Evolutionary conservation across 1,140 invertebrate species (phyloP).

Genomic region (Theocolax elegans): DNA sequence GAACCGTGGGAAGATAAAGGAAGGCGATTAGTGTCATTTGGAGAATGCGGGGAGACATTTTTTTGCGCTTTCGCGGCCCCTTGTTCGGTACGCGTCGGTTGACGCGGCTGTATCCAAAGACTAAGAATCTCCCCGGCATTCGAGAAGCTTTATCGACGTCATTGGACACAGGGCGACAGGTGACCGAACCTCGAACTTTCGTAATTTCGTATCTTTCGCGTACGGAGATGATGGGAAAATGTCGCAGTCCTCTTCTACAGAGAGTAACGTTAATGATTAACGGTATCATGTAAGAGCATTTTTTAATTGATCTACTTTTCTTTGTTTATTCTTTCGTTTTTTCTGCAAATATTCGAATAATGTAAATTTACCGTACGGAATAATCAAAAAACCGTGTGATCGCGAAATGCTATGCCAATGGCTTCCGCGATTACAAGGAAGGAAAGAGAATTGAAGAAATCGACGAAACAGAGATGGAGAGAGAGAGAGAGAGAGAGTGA

Average conservation of each 20-base stretch:
- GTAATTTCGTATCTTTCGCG: neutral
- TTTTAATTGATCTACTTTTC: neutral
- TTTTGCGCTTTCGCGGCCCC: conserved; percentile 52
- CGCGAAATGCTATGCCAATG: too few species aligned
- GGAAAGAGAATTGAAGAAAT: too few species aligned
- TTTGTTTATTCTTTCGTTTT: neutral
- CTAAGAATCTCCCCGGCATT: conserved; percentile 10
- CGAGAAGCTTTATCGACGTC: conserved; percentile 37
- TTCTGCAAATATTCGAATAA: too few species aligned
- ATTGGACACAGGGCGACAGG: conserved; percentile 22
- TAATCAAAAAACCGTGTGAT: too few species aligned
- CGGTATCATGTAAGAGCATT: neutral
- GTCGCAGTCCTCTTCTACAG: too few species aligned
- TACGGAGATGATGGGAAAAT: too few species aligned
- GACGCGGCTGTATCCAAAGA: conserved; percentile 25
- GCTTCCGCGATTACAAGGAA: too few species aligned
- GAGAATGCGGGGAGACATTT: conserved; percentile 60
- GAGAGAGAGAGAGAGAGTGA: too few species aligned
- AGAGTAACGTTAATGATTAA: conserved; percentile 26
- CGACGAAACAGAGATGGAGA: too few species aligned
- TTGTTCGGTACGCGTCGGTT: conserved; percentile 43
- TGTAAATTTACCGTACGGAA: too few species aligned
- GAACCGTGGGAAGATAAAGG: conserved; percentile 67
- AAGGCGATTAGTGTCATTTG: conserved; percentile 67
- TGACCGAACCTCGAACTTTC: conserved; percentile 29